phyloP scores from a whole-genome alignment of 2,797 vertebrate genomes.

The Darevskia mixta region DNA sequence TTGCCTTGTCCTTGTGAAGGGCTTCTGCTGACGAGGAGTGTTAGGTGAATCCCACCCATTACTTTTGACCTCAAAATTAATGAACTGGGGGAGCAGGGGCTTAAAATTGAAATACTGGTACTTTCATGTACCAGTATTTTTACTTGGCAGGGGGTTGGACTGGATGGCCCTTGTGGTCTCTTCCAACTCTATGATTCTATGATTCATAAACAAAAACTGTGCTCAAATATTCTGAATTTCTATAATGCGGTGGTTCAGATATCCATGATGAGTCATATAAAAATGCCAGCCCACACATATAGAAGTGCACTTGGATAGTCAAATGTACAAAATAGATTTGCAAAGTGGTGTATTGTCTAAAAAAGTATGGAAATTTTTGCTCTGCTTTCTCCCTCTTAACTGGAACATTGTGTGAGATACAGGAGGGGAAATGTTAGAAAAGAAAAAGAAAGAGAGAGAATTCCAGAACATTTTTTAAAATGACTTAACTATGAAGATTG shows the following conservation, averaged over 20 bases:
- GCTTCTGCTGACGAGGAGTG: too few relatives aligned
- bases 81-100: too few relatives aligned
- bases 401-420: accelerated
- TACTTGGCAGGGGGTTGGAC: too few relatives aligned
- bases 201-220: neutral
- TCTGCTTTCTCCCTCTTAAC: neutral
- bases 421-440: neutral
- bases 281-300: neutral
- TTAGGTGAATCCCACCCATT: too few relatives aligned
- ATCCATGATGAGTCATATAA: neutral
- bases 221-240: neutral
- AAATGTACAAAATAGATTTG: neutral
- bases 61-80: too few relatives aligned
- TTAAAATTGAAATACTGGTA: too few relatives aligned
- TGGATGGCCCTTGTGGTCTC: too few relatives aligned
- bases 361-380: neutral
- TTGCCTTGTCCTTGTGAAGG: too few relatives aligned
- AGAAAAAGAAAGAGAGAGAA: neutral
- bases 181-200: too few relatives aligned
- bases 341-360: neutral
- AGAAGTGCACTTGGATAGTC: neutral
- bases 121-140: too few relatives aligned
- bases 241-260: neutral
- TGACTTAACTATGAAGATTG: neutral
- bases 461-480: neutral